A percentile compares a stretch with the other conserved stretches of the same genome.
Evolutionary conservation across 2,888 invertebrate genomes (phyloP).

Genomic region (Ischnura elegans): DNA sequence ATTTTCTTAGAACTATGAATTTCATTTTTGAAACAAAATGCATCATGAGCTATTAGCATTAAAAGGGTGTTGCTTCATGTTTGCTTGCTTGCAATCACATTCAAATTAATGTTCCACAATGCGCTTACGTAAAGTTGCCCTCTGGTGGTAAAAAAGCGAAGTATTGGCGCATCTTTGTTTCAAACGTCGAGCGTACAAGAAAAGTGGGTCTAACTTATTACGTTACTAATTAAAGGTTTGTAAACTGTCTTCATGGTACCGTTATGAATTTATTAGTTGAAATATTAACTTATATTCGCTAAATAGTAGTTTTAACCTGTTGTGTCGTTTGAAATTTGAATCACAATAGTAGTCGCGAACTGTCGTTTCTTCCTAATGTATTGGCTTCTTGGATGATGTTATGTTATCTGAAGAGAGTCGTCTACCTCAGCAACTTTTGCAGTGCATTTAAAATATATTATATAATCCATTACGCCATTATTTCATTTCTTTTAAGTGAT

Average conservation of each 20-base stretch:
- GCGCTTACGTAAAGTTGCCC: neutral
- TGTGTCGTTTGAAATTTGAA: neutral
- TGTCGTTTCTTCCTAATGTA: neutral
- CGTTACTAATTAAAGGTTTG: neutral
- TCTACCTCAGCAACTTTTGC: no score
- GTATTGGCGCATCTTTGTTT: constrained; percentile 34
- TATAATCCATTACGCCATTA: neutral
- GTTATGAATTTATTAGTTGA: neutral
- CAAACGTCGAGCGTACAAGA: neutral
- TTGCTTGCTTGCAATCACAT: neutral
- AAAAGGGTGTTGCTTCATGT: neutral
- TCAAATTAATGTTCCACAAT: constrained; percentile 28
- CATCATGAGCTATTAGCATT: no score
- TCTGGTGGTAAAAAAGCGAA: neutral
- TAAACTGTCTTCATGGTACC: neutral
- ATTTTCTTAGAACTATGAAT: no score
- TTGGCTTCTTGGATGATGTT: neutral
- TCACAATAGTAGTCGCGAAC: neutral
- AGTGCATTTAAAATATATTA: no score
- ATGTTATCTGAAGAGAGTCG: neutral
- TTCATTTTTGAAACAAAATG: no score
- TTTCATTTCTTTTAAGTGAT: neutral
- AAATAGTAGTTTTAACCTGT: neutral
- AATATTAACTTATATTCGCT: neutral
- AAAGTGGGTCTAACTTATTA: constrained; percentile 35